phyloP scores from a whole-genome alignment of 2,888 invertebrate genomes.

The Drosophila histrio region DNA sequence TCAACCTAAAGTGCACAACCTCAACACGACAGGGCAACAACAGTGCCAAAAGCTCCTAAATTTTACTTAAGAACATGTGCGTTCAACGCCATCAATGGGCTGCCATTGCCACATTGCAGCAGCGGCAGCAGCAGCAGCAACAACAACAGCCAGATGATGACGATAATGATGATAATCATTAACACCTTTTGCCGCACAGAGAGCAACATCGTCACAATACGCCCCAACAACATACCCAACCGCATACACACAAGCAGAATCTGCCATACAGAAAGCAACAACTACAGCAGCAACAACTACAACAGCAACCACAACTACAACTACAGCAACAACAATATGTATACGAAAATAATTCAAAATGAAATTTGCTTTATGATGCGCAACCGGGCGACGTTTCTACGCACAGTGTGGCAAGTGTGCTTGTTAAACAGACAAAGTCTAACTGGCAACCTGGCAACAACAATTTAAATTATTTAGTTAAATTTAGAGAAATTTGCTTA shows the following conservation, averaged over 20 bases:
- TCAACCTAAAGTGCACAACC: constrained; percentile 74
- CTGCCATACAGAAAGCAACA: constrained; percentile 28
- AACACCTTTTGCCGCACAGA: constrained; percentile 80
- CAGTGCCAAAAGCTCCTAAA: constrained; percentile 79
- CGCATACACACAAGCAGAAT: not conserved
- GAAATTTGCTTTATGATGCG: constrained; percentile 84
- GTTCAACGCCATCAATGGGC: constrained; percentile 76
- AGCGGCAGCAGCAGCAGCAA: constrained; percentile 4
- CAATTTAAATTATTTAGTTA: not conserved
- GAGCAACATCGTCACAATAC: constrained; percentile 54
- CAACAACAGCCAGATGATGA: constrained; percentile 61
- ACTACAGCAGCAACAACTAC: constrained; percentile 27
- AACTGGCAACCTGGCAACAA: not conserved
- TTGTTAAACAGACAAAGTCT: not conserved
- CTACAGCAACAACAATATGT: constrained; percentile 44
- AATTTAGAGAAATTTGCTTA: not conserved
- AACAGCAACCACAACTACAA: constrained; percentile 17
- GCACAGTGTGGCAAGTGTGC: constrained; percentile 46
- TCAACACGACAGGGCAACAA: constrained; percentile 57
- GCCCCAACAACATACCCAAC: constrained; percentile 51
- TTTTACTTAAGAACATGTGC: constrained; percentile 81
- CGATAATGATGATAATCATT: constrained; percentile 79
- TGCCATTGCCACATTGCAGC: constrained; percentile 55
- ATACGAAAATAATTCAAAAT: constrained; percentile 84
- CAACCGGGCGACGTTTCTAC: constrained; percentile 72